Percentiles rank a stretch among this genome's conserved stretches.
phyloP scores from a whole-genome alignment of 2,888 invertebrate genomes.

The Mimachlamys varia region DNA sequence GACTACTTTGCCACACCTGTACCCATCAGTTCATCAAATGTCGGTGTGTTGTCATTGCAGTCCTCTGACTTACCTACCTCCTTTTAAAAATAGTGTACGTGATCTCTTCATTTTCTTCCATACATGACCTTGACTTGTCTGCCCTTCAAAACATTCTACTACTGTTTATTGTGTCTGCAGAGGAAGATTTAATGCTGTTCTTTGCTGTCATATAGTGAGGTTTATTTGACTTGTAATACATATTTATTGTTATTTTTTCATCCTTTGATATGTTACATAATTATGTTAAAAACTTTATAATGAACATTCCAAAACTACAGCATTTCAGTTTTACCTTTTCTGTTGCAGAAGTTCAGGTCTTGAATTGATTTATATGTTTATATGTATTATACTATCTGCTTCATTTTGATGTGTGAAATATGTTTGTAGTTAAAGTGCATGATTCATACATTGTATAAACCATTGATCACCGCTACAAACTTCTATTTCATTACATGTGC shows the following conservation, averaged over 20 bases:
- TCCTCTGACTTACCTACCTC: background rate
- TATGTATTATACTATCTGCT: background rate
- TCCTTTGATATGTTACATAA: background rate
- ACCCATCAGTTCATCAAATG: no score
- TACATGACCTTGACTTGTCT: no score
- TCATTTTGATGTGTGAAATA: background rate
- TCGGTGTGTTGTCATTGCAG: background rate
- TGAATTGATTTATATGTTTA: background rate
- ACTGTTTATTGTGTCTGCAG: no score
- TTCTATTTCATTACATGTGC: background rate
- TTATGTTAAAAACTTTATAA: background rate
- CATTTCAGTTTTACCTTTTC: background rate
- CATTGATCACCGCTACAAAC: background rate
- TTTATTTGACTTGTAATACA: background rate
- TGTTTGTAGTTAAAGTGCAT: background rate
- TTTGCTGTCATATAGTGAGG: background rate
- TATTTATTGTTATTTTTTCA: background rate
- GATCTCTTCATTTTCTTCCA: background rate
- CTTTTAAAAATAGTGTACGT: background rate
- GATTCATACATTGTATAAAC: background rate
- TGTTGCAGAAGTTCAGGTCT: background rate
- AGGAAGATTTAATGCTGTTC: background rate
- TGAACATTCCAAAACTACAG: slow-evolving; percentile 16
- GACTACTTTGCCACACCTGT: no score
- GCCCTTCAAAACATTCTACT: no score